Evolutionary conservation across 2,888 invertebrate species (phyloP).

Genomic region (Limnephilus lunatus): DNA sequence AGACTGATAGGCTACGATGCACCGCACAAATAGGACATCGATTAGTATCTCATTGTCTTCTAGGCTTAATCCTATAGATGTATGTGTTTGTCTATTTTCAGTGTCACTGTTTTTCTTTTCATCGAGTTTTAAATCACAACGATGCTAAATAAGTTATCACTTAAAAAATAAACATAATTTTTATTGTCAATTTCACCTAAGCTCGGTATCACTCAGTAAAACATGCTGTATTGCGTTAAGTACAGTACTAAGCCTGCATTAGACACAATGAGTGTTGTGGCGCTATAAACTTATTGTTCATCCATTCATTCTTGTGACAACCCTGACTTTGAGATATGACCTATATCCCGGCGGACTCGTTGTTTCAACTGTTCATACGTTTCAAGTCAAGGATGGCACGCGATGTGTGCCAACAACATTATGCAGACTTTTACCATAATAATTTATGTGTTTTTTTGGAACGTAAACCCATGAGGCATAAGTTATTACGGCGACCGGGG

Average conservation of each 20-base stretch:
- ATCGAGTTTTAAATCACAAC: too few relatives aligned
- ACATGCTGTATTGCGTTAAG: background rate
- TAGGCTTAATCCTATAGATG: too few relatives aligned
- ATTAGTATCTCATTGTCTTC: too few relatives aligned
- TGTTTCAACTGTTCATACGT: background rate
- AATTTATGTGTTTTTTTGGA: background rate
- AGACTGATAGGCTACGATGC: too few relatives aligned
- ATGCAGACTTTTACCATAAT: background rate
- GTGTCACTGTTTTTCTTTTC: too few relatives aligned
- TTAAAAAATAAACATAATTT: too few relatives aligned
- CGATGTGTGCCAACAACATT: background rate
- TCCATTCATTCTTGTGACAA: constrained; percentile 21
- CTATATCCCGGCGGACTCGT: background rate
- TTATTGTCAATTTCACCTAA: too few relatives aligned
- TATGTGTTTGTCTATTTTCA: too few relatives aligned
- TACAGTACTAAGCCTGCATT: background rate
- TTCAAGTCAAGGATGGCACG: constrained; percentile 19
- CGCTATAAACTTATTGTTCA: background rate
- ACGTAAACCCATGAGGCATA: background rate
- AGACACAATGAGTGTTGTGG: background rate
- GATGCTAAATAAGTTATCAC: too few relatives aligned
- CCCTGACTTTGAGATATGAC: constrained; percentile 22
- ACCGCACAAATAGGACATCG: too few relatives aligned
- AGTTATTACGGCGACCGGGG: too few relatives aligned
- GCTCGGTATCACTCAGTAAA: background rate